Percentiles rank a stretch among this genome's conserved stretches.
Conservation (phyloP, 1,140 invertebrate species). For the Aphelinus atriplicis region DNA sequence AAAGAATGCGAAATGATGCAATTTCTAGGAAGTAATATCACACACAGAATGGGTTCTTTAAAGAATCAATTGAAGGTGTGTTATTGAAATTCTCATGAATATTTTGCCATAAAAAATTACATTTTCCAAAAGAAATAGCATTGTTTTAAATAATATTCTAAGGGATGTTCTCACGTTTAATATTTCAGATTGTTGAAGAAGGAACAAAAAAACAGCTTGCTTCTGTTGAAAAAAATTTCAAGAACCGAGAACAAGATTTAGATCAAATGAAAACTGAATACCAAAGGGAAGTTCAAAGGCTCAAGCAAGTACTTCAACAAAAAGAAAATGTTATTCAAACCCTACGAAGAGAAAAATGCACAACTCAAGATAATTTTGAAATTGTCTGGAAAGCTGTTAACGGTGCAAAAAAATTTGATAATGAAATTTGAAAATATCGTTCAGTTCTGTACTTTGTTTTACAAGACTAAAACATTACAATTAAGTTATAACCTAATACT, state of each 20-base stretch:
- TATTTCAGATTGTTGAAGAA: constrained; percentile 65
- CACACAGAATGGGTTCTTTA: constrained; percentile 64
- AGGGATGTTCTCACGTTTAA: not conserved
- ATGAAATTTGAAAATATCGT: too few species aligned
- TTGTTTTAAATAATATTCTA: constrained; percentile 4
- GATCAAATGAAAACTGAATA: constrained; percentile 66
- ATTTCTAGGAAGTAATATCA: constrained; percentile 65
- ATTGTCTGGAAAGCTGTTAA: constrained; percentile 57
- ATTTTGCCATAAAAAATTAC: not conserved
- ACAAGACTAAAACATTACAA: too few species aligned
- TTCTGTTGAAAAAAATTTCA: constrained; percentile 66
- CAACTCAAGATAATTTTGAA: constrained; percentile 58
- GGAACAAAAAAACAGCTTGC: constrained; percentile 66
- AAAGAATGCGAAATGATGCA: constrained; percentile 67
- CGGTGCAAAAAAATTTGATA: too few species aligned
- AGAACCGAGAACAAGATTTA: constrained; percentile 63
- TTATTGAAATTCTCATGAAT: constrained; percentile 10
- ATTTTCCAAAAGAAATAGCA: constrained; percentile 5
- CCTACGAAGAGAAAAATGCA: constrained; percentile 59
- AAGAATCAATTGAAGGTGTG: constrained; percentile 67
- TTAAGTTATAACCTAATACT: too few species aligned
- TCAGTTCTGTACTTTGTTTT: too few species aligned
- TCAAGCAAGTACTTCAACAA: constrained; percentile 64
- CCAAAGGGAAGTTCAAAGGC: constrained; percentile 62
- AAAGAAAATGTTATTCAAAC: constrained; percentile 64